A percentile compares a stretch with the other conserved stretches of the same genome.
Evolutionary conservation across 2,797 vertebrate species (phyloP).

Genomic region (Gobio occitaniae): DNA sequence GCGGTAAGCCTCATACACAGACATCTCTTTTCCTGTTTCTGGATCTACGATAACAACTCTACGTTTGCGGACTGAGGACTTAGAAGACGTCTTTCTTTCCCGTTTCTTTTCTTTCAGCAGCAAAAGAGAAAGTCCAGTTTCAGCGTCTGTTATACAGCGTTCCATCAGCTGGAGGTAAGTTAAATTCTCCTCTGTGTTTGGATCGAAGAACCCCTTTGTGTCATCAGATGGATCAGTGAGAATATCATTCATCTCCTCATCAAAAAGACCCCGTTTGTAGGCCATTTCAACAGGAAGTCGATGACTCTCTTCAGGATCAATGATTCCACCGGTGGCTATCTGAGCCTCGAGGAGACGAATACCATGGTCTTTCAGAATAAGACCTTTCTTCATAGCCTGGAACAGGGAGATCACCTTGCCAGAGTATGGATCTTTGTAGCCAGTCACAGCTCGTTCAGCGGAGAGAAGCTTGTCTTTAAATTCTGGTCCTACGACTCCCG

Average conservation of each 20-base stretch:
- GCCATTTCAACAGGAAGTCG: slow-evolving; percentile 93
- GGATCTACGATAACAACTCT: slow-evolving; percentile 97
- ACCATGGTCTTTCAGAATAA: slow-evolving; percentile 96
- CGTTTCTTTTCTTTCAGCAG: slow-evolving; percentile 94
- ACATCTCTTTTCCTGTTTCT: slow-evolving; percentile 98
- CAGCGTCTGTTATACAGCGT: slow-evolving; percentile 87
- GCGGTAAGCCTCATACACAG: slow-evolving; percentile 95
- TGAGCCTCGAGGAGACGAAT: slow-evolving; percentile 95
- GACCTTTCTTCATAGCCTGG: slow-evolving; percentile 98
- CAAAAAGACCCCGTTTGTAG: slow-evolving; percentile 94
- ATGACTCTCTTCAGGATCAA: slow-evolving; percentile 94
- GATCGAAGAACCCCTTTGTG: slow-evolving; percentile 98
- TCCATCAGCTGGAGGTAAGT: slow-evolving; percentile 97
- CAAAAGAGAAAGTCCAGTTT: slow-evolving; percentile 90
- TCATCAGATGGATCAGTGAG: slow-evolving; percentile 93
- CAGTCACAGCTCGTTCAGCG: slow-evolving; percentile 92
- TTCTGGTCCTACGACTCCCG: slow-evolving; percentile 91
- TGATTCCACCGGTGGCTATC: slow-evolving; percentile 96
- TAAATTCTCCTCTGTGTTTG: slow-evolving; percentile 97
- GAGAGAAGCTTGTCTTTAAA: slow-evolving; percentile 98
- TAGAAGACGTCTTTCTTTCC: slow-evolving; percentile 96
- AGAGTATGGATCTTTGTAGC: slow-evolving; percentile 94
- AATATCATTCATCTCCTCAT: slow-evolving; percentile 96
- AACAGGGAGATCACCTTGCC: slow-evolving; percentile 95
- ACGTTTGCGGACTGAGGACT: slow-evolving; percentile 97